Base-by-base conservation (phyloP, 2,113 vertebrate genomes). In the Microcebus murinus region DNA sequence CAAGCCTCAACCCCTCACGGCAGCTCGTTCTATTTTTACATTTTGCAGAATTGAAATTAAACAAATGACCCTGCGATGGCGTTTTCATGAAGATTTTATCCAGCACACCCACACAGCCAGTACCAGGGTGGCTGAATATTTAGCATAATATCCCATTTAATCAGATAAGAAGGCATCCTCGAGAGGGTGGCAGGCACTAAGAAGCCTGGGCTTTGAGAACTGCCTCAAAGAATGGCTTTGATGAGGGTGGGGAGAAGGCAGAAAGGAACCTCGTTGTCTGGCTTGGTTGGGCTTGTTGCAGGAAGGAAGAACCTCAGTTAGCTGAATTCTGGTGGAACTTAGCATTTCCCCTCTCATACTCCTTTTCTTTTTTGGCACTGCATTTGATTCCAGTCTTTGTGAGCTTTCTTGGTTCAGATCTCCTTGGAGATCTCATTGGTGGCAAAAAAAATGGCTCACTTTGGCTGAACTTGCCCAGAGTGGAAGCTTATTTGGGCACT, bases 21-120 rank as follows among this genome's bases (percentile, higher is more conserved):
- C 68, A 76, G 96, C 86, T 95, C 17, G 0, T 97, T 97, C 97
- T 97, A 97, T 98, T 98, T 98, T 98, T 98, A 98, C 70, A 96
- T 94, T 94, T 94, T 95, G 84, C 97, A 98, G 82, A 86, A 76
- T 65, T 14, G 57, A 96, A 90, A 42, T 95, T 70, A 88, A 96
- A 97, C 65, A 86, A 97, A 93, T 87, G 92, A 96, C 21, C 39
- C 90, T n/a, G 42, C 20, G 90, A 97, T 87, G 89, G 91, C 73
- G 25, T 67, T 87, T 91, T 68, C 95, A 85, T 88, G 65, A 95
- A 95, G 88, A 79, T 87, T 97, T 96, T 96, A 98, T 96, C 96
- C 67, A 91, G 86, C 71, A 91, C 96, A 91, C 96, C 88, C 97
- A 90, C 55, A 17, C 80, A 82, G 74, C 65, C 70, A 77, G 61